Conservation (phyloP, 2,888 invertebrate genomes). For the Saturnia japonica region DNA sequence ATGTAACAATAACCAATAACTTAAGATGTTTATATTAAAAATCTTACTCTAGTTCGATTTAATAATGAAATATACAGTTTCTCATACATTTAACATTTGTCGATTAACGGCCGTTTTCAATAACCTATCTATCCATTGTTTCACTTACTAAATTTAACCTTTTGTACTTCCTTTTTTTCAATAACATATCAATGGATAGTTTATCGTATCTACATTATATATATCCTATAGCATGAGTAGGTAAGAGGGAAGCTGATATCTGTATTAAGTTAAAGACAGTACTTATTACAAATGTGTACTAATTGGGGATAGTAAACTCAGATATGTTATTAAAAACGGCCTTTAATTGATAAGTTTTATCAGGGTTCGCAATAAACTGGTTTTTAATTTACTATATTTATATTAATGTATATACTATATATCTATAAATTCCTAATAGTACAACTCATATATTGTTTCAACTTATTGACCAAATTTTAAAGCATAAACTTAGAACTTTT, state of each 20-base stretch:
- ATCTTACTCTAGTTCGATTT: background rate
- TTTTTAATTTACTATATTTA: background rate
- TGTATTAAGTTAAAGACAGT: too few relatives aligned
- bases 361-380: background rate
- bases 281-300: too few relatives aligned
- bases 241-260: too few relatives aligned
- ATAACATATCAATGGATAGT: too few relatives aligned
- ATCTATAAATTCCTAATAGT: background rate
- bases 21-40: background rate
- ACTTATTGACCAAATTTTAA: background rate
- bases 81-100: background rate
- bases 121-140: too few relatives aligned
- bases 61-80: background rate
- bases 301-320: too few relatives aligned
- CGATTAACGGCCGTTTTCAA: too few relatives aligned
- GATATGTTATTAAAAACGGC: too few relatives aligned
- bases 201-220: too few relatives aligned
- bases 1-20: background rate
- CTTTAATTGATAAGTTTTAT: background rate
- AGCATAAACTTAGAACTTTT: background rate
- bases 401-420: background rate
- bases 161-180: too few relatives aligned
- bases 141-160: too few relatives aligned
- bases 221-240: too few relatives aligned
- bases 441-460: background rate